A percentile compares a stretch with the other conserved stretches of the same genome.
Evolutionary conservation across 2,888 invertebrate genomes (phyloP).

Genomic region (Poecilobothrus nobilitatus): DNA sequence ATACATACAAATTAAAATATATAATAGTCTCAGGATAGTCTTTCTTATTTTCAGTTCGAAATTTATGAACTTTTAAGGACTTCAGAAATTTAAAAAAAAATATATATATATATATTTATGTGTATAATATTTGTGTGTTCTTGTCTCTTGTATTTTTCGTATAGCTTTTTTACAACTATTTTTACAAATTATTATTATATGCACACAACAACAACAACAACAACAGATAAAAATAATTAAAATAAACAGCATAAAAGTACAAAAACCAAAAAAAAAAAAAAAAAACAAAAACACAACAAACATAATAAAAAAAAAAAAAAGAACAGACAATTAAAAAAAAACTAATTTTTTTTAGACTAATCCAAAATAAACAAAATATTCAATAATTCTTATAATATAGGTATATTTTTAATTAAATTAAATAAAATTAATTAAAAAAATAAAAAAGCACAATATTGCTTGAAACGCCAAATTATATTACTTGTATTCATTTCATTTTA

Average conservation of each 20-base stretch:
- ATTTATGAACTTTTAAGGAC: constrained; percentile 1
- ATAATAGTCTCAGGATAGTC: background rate
- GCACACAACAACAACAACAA: too few species aligned
- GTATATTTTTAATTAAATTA: background rate
- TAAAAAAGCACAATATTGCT: too few species aligned
- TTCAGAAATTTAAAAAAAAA: background rate
- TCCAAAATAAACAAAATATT: background rate
- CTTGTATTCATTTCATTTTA: background rate
- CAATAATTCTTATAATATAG: too few species aligned
- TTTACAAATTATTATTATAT: background rate
- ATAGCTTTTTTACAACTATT: background rate
- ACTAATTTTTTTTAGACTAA: too few species aligned
- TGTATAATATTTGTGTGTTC: background rate
- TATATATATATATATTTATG: background rate
- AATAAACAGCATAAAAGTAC: too few species aligned
- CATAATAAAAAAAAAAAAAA: too few species aligned
- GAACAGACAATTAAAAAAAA: too few species aligned
- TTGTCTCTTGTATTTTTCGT: background rate
- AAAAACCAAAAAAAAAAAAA: too few species aligned
- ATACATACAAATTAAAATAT: background rate
- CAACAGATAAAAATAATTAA: too few species aligned
- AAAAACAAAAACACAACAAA: too few species aligned
- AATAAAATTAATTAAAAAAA: too few species aligned
- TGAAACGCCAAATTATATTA: background rate
- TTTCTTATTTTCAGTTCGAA: constrained; percentile 3